A percentile compares a stretch with the other conserved stretches of the same genome.
These are phyloP conservation scores for Pseudochirops cupreus DNA, from an alignment of 2,797 vertebrate genomes.

Conservation along the genomic window DNA sequence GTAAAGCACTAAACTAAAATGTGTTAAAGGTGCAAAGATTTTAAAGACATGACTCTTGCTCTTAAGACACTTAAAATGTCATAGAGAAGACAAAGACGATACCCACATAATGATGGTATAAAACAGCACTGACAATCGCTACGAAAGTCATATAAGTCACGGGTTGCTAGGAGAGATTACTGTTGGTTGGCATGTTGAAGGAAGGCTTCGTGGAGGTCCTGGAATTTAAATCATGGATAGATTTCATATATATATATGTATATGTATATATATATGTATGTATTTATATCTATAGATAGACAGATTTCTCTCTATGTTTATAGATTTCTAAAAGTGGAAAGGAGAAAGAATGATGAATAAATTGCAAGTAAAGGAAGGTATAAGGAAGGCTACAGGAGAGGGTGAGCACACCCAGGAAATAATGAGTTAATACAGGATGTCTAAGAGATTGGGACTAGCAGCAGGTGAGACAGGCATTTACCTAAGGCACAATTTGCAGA, in stretches of 20 bases:
- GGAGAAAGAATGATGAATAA: background rate
- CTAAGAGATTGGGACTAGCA: background rate
- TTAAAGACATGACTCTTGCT: background rate
- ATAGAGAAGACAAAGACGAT: background rate
- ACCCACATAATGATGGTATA: background rate
- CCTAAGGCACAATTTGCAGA: background rate
- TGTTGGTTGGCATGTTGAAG: background rate
- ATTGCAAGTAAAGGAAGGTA: background rate
- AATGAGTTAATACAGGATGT: background rate
- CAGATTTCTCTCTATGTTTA: too few relatives aligned
- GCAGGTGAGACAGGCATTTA: background rate
- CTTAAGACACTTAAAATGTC: background rate
- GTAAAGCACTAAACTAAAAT: background rate
- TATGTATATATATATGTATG: too few relatives aligned
- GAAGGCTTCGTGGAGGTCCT: background rate
- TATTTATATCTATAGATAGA: too few relatives aligned
- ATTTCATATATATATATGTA: too few relatives aligned
- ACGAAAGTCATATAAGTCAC: background rate
- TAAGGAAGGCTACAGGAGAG: background rate
- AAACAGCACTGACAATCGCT: constrained; percentile 1
- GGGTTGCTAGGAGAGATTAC: background rate
- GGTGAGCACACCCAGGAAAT: background rate
- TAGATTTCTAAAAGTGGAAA: background rate
- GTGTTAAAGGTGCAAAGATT: background rate
- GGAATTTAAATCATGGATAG: background rate